A percentile compares a stretch with the other conserved stretches of the same genome.
phyloP scores from a whole-genome alignment of 2,888 invertebrate species.

The Arge pagana region DNA sequence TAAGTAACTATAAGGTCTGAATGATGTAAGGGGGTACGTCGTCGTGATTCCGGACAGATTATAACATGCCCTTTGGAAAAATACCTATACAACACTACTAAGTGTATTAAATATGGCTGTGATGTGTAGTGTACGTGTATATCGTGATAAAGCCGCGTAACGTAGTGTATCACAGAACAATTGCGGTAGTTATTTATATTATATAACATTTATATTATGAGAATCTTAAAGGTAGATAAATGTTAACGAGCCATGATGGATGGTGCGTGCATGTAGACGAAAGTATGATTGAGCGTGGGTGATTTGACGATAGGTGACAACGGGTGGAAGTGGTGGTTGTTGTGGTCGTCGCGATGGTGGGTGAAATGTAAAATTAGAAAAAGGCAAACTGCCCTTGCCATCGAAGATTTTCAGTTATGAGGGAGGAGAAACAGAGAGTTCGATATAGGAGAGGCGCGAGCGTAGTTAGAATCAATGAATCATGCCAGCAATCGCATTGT shows the following conservation, averaged over 20 bases:
- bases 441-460: conserved; percentile 43
- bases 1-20: not conserved
- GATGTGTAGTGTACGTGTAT: conserved; percentile 29
- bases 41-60: too few relatives aligned
- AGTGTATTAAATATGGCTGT: conserved; percentile 24
- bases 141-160: conserved; percentile 58
- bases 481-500: conserved; percentile 77
- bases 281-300: conserved; percentile 53
- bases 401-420: conserved; percentile 33
- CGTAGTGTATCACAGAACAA: conserved; percentile 59
- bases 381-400: conserved; percentile 23
- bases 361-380: conserved; percentile 3
- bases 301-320: conserved; percentile 50
- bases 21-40: not conserved
- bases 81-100: conserved; percentile 15
- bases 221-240: conserved; percentile 53
- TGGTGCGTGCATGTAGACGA: conserved; percentile 53
- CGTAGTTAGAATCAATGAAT: conserved; percentile 66
- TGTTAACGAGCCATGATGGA: conserved; percentile 53
- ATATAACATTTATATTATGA: conserved; percentile 45
- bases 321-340: conserved; percentile 38
- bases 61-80: conserved; percentile 3
- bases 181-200: conserved; percentile 53
- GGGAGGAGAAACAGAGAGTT: conserved; percentile 40
- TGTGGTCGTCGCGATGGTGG: conserved; percentile 28